Percentiles rank a stretch among this genome's conserved stretches.
phyloP scores from a whole-genome alignment of 2,113 vertebrate genomes.

The Pelusios castaneus region DNA sequence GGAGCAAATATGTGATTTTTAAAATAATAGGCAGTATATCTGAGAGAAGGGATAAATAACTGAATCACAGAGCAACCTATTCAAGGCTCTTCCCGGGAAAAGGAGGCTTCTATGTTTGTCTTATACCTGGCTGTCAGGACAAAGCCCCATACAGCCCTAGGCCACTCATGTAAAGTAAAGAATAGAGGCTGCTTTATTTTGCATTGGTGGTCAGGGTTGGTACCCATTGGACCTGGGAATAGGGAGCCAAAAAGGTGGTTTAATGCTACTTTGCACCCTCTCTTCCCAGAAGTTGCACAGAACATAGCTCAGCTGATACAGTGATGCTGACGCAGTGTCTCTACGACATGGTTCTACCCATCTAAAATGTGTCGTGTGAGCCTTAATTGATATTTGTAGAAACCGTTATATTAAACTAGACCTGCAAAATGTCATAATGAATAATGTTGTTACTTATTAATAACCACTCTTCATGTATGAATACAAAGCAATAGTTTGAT shows the following conservation, averaged over 20 bases:
- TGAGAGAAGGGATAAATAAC: not conserved
- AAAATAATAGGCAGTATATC: not conserved
- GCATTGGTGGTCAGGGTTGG: not conserved
- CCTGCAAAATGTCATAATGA: not conserved
- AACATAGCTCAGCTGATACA: not conserved
- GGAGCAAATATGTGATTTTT: not conserved
- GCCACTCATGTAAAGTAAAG: not conserved
- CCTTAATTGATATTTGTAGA: not conserved
- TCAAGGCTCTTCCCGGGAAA: not conserved
- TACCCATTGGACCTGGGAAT: not conserved
- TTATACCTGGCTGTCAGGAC: not conserved
- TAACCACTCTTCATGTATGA: not conserved
- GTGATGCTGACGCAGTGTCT: not conserved
- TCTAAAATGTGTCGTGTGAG: not conserved
- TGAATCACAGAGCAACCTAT: not conserved
- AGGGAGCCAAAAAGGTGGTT: not conserved
- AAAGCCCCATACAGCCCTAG: not conserved
- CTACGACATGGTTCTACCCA: rapidly evolving
- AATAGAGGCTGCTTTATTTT: not conserved
- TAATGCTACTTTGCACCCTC: not conserved
- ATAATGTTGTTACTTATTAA: not conserved
- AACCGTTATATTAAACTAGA: not conserved
- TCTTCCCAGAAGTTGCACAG: not conserved
- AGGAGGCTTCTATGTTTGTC: not conserved
- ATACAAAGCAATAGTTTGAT: not conserved